Conservation (phyloP, 2,797 vertebrate genomes). For the Taeniopygia guttata region DNA sequence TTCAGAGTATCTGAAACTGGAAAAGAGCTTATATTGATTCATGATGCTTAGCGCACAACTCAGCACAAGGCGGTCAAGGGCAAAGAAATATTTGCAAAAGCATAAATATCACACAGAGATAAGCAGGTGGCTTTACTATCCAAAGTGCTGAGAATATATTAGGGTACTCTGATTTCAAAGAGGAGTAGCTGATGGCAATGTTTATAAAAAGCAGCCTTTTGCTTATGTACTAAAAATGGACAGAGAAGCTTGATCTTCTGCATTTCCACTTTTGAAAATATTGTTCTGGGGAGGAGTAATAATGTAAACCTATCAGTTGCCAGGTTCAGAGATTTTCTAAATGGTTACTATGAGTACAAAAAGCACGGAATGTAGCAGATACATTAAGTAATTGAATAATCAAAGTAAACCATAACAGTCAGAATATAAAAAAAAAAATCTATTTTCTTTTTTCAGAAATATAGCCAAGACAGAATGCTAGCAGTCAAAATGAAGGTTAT, state of each 20-base stretch:
- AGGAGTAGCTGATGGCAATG: neutral
- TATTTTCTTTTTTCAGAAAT: neutral
- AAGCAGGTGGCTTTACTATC: neutral
- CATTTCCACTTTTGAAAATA: neutral
- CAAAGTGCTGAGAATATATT: neutral
- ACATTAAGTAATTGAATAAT: neutral
- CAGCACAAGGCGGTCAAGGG: neutral
- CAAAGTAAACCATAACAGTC: neutral
- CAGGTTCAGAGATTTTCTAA: neutral
- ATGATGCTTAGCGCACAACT: neutral
- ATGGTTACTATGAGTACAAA: neutral
- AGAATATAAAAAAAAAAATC: neutral
- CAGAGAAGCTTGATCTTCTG: neutral
- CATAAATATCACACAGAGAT: neutral
- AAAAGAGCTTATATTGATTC: neutral
- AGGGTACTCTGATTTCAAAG: neutral
- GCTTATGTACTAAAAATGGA: neutral
- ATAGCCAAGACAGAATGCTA: neutral
- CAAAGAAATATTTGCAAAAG: constrained; percentile 14
- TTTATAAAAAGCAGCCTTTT: neutral
- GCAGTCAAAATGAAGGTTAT: neutral
- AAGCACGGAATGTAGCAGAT: neutral
- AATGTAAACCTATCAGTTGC: neutral
- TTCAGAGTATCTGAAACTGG: neutral
- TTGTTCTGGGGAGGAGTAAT: neutral